phyloP scores from a whole-genome alignment of 2,113 vertebrate species.

The Synodontis membranacea region DNA sequence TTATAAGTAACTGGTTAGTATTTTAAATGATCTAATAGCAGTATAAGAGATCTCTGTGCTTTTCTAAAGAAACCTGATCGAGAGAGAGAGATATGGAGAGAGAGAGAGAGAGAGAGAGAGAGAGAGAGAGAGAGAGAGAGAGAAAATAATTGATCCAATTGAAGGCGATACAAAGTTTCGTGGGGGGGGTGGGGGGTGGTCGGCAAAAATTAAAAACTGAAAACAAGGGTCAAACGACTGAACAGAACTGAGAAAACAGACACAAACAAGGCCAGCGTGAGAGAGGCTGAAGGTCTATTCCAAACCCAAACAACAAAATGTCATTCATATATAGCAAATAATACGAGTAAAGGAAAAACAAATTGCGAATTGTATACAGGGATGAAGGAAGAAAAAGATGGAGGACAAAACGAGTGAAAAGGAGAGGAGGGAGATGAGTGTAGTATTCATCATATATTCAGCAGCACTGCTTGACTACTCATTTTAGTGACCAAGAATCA shows the following conservation, averaged over 20 bases:
- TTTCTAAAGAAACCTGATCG: constrained; percentile 56
- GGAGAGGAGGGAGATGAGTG: constrained; percentile 39
- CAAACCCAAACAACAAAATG: constrained; percentile 53
- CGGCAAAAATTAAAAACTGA: constrained; percentile 31
- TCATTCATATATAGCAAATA: constrained; percentile 31
- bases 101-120: constrained; percentile 35
- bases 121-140: not conserved
- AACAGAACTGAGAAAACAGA: constrained; percentile 71
- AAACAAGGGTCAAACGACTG: constrained; percentile 57
- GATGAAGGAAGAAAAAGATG: constrained; percentile 45
- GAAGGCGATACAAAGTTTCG: constrained; percentile 41
- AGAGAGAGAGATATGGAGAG: constrained; percentile 46
- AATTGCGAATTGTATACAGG: constrained; percentile 17
- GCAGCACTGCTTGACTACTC: constrained; percentile 35
- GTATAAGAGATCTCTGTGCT: constrained; percentile 65
- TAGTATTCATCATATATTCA: constrained; percentile 23
- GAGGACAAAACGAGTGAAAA: constrained; percentile 33
- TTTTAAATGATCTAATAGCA: constrained; percentile 61
- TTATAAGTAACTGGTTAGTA: constrained; percentile 63
- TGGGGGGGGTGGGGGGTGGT: not conserved
- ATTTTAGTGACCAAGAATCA: constrained; percentile 30
- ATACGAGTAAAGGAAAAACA: constrained; percentile 15
- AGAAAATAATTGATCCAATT: constrained; percentile 55
- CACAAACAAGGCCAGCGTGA: constrained; percentile 72
- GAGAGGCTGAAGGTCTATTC: constrained; percentile 68